Percentiles rank a stretch among this genome's conserved stretches.
Conservation (phyloP, 2,888 invertebrate genomes). For the Idaea straminata region DNA sequence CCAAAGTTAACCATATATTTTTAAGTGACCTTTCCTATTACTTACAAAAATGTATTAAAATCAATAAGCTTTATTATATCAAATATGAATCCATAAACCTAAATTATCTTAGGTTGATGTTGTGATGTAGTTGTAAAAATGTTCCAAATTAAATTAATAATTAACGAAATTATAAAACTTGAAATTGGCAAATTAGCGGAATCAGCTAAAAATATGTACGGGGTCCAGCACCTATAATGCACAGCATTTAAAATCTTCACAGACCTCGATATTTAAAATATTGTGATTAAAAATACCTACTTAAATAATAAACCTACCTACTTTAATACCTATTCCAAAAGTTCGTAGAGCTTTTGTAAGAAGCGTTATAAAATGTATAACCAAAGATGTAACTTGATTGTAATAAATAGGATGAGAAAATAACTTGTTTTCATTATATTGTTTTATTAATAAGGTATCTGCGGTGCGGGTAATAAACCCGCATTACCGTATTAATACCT, state of each 20-base stretch:
- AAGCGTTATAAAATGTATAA: conserved; percentile 16
- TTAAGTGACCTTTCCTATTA: neutral
- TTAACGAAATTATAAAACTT: neutral
- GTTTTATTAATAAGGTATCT: neutral
- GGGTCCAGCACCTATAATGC: neutral
- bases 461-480: neutral
- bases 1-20: neutral
- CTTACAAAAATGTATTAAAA: neutral
- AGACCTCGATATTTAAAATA: neutral
- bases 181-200: neutral
- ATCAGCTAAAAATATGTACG: neutral
- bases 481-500: no score
- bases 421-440: conserved; percentile 6
- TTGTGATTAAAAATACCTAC: neutral
- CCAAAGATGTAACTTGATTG: conserved; percentile 15
- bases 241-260: neutral
- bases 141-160: neutral
- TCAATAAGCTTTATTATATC: neutral
- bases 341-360: conserved; percentile 17
- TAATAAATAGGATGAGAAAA: conserved; percentile 20
- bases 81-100: neutral
- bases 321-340: neutral
- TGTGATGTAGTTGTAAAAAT: neutral
- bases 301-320: neutral
- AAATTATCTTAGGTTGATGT: neutral